Conservation (phyloP, 2,113 vertebrate species). For the Brachyistius frenatus region DNA sequence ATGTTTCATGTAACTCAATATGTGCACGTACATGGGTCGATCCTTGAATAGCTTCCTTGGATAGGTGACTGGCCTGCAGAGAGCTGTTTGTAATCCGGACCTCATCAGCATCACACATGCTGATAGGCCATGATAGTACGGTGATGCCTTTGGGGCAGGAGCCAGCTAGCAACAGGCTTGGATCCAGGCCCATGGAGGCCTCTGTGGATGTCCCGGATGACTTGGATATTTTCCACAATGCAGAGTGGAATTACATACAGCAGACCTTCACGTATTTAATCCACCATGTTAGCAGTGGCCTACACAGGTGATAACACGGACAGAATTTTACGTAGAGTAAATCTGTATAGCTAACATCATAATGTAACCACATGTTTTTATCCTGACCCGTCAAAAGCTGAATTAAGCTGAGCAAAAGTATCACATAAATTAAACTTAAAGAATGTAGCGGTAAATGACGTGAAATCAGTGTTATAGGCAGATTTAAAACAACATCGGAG, state of each 20-base stretch:
- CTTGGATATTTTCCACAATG: constrained; percentile 61
- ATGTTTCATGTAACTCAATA: neutral
- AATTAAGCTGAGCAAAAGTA: neutral
- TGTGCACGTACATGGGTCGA: neutral
- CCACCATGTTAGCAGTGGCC: neutral
- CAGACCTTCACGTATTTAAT: neutral
- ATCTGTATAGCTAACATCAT: neutral
- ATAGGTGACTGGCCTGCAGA: constrained; percentile 5
- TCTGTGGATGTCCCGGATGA: constrained; percentile 27
- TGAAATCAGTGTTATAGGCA: neutral
- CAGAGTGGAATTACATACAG: constrained; percentile 19
- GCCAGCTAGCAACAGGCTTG: constrained; percentile 30
- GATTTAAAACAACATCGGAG: neutral
- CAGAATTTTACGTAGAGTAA: neutral
- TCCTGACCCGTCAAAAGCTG: neutral
- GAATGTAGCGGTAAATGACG: neutral
- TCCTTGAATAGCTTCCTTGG: neutral
- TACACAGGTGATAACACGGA: neutral
- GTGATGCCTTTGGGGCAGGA: constrained; percentile 23
- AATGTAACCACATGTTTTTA: neutral
- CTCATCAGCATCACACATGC: constrained; percentile 26
- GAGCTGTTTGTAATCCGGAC: constrained; percentile 28
- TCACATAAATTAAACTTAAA: neutral
- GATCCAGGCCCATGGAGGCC: constrained; percentile 7
- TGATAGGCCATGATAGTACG: neutral